Conservation (phyloP, 2,113 vertebrate genomes). For the Phyllostomus hastatus region DNA sequence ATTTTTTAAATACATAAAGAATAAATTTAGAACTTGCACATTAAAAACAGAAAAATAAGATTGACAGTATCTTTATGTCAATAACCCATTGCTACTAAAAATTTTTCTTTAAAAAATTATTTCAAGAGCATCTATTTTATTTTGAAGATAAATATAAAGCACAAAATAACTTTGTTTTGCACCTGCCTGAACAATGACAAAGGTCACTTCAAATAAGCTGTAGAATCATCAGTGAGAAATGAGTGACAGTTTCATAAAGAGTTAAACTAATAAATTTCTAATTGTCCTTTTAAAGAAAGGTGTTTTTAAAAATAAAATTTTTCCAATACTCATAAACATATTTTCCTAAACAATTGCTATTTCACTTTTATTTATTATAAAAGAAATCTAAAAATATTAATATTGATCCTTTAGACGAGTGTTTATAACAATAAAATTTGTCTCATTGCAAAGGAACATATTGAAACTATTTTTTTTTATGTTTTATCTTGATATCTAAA, state of each 20-base stretch:
- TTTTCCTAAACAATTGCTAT: background rate
- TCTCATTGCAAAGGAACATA: background rate
- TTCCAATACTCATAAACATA: background rate
- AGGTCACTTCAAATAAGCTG: background rate
- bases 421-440: background rate
- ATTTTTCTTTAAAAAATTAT: background rate
- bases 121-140: background rate
- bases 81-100: background rate
- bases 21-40: background rate
- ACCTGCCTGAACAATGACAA: background rate
- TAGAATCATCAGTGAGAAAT: background rate
- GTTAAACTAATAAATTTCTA: background rate
- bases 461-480: background rate
- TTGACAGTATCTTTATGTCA: background rate
- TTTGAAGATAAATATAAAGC: background rate
- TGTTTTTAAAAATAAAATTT: background rate
- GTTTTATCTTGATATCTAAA: background rate
- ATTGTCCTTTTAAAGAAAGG: background rate
- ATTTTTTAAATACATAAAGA: slow-evolving; percentile 44
- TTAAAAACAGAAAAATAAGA: slow-evolving; percentile 21
- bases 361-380: background rate
- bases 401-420: background rate
- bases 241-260: background rate
- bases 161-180: background rate
- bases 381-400: slow-evolving; percentile 3